These are phyloP conservation scores for Ondatra zibethicus DNA, from an alignment of 2,113 vertebrate species.

Conservation along the genomic window DNA sequence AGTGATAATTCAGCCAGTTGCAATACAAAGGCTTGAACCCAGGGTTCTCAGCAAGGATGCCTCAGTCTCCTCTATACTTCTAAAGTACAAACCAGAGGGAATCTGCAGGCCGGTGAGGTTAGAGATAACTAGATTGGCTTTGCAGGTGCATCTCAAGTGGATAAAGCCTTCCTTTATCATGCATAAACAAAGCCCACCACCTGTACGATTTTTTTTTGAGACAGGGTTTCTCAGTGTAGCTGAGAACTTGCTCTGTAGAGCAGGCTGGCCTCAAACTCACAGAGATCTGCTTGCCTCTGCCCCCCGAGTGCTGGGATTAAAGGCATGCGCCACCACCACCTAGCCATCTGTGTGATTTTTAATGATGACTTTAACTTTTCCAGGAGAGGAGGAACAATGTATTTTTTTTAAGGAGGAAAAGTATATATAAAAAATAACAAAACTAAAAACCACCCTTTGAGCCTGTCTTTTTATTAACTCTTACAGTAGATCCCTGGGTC, in stretches of 20 bases:
- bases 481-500: background rate
- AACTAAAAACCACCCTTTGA: background rate
- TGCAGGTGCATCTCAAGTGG: background rate
- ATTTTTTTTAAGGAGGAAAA: background rate
- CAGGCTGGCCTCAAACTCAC: too few species aligned
- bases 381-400: background rate
- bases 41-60: background rate
- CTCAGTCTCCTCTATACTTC: background rate
- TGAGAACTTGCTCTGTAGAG: too few species aligned
- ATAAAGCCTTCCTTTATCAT: background rate
- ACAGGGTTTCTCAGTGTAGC: too few species aligned
- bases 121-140: background rate
- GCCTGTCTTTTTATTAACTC: background rate
- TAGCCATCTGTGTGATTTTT: background rate
- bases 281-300: too few species aligned
- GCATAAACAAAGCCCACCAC: background rate
- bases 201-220: background rate
- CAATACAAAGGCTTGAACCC: background rate
- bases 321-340: too few species aligned
- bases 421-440: background rate
- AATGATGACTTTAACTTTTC: background rate
- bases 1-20: background rate
- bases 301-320: too few species aligned
- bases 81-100: background rate
- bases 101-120: background rate